Conservation (phyloP, 2,888 invertebrate genomes). For the Drosophila aldrichi region DNA sequence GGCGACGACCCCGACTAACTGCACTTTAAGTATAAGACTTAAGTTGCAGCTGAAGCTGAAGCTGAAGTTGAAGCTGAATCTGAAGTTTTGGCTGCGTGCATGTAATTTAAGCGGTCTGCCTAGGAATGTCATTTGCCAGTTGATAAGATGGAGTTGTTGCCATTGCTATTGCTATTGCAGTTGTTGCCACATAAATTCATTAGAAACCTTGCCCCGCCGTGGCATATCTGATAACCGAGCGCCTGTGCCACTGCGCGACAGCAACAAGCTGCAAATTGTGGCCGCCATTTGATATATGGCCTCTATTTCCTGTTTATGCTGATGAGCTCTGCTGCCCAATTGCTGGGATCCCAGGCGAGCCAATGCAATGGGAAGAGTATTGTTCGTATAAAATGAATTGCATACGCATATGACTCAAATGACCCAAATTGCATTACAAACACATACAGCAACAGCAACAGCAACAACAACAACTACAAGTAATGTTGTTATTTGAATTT, state of each 20-base stretch:
- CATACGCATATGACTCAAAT: slow-evolving; percentile 75
- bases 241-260: slow-evolving; percentile 47
- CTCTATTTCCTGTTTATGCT: slow-evolving; percentile 74
- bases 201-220: slow-evolving; percentile 59
- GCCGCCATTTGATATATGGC: slow-evolving; percentile 69
- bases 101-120: slow-evolving; percentile 72
- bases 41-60: neutral
- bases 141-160: slow-evolving; percentile 68
- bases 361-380: slow-evolving; percentile 58
- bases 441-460: slow-evolving; percentile 39
- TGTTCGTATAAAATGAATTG: slow-evolving; percentile 54
- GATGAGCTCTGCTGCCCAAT: slow-evolving; percentile 54
- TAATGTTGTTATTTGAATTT: slow-evolving; percentile 74
- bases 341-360: slow-evolving; percentile 3
- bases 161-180: slow-evolving; percentile 40
- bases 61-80: neutral
- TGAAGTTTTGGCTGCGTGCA: slow-evolving; percentile 55
- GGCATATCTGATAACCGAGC: slow-evolving; percentile 73
- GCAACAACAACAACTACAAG: slow-evolving; percentile 45
- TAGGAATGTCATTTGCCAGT: slow-evolving; percentile 72
- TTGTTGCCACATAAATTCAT: slow-evolving; percentile 72
- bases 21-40: slow-evolving; percentile 58
- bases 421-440: slow-evolving; percentile 82
- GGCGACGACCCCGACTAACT: slow-evolving; percentile 56
- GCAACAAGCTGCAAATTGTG: slow-evolving; percentile 71